phyloP scores from a whole-genome alignment of 1,140 invertebrate genomes.

The Cecropterus lyciades region DNA sequence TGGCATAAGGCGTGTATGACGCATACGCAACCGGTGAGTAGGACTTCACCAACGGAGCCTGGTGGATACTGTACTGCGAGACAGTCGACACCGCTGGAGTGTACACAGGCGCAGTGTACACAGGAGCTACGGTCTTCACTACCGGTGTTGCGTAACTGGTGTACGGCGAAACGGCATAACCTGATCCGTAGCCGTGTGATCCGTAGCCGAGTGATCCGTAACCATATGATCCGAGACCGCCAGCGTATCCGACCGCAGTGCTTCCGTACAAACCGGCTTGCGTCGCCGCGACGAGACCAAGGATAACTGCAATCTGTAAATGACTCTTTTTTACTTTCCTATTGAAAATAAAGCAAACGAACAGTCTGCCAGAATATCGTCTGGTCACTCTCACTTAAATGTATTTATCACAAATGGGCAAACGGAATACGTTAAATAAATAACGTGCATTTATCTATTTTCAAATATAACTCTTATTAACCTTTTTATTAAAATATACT shows the following conservation, averaged over 20 bases:
- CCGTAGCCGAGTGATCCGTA: not conserved
- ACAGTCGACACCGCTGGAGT: conserved; percentile 47
- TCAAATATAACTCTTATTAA: no score
- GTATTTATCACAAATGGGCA: no score
- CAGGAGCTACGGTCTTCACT: conserved; percentile 20
- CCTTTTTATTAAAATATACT: no score
- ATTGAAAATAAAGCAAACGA: no score
- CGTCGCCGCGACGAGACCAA: conserved; percentile 45
- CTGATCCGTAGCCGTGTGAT: conserved; percentile 33
- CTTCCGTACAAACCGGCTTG: conserved; percentile 45
- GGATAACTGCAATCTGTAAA: conserved; percentile 44
- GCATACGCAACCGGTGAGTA: conserved; percentile 32
- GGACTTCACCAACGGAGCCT: conserved; percentile 46
- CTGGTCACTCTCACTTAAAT: no score
- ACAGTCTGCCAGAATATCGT: no score
- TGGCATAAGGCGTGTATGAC: conserved; percentile 2
- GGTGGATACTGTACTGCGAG: conserved; percentile 42
- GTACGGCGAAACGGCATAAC: conserved; percentile 37
- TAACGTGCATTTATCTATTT: no score
- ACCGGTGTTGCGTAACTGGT: conserved; percentile 12
- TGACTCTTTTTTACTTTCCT: not conserved
- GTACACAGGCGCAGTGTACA: conserved; percentile 40
- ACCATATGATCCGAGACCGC: conserved; percentile 26
- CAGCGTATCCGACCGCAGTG: conserved; percentile 12
- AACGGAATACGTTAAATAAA: no score